These are phyloP conservation scores for Drosophila malerkotliana DNA, from an alignment of 1,140 invertebrate genomes.

Conservation along the genomic window DNA sequence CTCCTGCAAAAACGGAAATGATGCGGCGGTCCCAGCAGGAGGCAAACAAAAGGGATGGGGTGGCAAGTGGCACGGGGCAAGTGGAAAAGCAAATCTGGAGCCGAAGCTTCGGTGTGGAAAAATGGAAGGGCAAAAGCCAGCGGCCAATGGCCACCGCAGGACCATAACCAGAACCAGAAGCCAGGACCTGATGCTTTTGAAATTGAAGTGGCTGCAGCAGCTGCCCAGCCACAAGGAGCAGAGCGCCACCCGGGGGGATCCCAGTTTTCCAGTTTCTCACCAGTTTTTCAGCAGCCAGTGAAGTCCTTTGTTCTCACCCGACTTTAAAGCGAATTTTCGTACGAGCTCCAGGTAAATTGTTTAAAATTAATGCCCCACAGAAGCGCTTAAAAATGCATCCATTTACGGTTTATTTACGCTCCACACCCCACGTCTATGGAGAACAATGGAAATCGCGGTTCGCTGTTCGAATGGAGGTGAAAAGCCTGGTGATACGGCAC, in stretches of 20 bases:
- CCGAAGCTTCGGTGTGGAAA: conserved; percentile 12
- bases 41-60: conserved; percentile 17
- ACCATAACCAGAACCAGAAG: conserved; percentile 18
- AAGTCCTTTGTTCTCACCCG: conserved; percentile 22
- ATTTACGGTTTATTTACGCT: conserved; percentile 51
- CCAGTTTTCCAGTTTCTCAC: background rate
- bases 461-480: conserved; percentile 35
- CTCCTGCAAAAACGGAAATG: conserved; percentile 54
- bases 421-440: conserved; percentile 30
- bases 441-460: conserved; percentile 55
- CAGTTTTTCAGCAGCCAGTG: conserved; percentile 1
- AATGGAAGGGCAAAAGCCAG: conserved; percentile 9
- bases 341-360: conserved; percentile 65
- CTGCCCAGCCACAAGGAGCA: conserved; percentile 28
- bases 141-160: conserved; percentile 46
- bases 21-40: conserved; percentile 20
- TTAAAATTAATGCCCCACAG: conserved; percentile 67
- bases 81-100: conserved; percentile 41
- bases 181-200: conserved; percentile 60
- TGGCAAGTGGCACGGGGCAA: background rate
- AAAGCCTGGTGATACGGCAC: conserved; percentile 46
- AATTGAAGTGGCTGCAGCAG: conserved; percentile 69
- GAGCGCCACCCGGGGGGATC: conserved; percentile 13
- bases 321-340: conserved; percentile 62
- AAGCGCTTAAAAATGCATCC: conserved; percentile 76